These are phyloP conservation scores for Lacanobia oleracea DNA, from an alignment of 2,888 invertebrate genomes.

Conservation along the genomic window DNA sequence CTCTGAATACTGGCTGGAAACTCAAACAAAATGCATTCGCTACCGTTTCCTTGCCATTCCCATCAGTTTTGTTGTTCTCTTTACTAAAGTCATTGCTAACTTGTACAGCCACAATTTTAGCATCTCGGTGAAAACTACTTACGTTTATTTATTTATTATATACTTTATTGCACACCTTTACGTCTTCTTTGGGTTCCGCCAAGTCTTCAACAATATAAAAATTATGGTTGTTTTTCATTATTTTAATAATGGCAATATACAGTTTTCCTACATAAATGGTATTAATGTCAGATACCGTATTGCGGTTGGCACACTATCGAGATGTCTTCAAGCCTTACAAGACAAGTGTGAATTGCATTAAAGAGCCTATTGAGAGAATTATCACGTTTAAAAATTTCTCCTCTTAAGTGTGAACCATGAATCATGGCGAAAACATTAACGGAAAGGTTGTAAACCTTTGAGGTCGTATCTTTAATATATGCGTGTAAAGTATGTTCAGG, in stretches of 20 bases:
- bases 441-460: conserved; percentile 37
- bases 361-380: conserved; percentile 36
- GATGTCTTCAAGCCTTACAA: conserved; percentile 39
- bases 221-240: conserved; percentile 7
- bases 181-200: neutral
- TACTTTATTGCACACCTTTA: too few species aligned
- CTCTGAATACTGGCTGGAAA: neutral
- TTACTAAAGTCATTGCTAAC: neutral
- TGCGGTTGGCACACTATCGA: conserved; percentile 52
- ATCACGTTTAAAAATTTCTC: conserved; percentile 43
- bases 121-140: neutral
- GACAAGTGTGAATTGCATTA: conserved; percentile 57
- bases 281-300: conserved; percentile 42
- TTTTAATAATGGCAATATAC: conserved; percentile 39
- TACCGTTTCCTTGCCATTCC: conserved; percentile 5
- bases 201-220: neutral
- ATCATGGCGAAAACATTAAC: conserved; percentile 50
- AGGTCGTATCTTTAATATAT: conserved; percentile 13
- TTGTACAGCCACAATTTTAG: neutral
- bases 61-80: conserved; percentile 4
- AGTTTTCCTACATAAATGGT: conserved; percentile 46
- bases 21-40: conserved; percentile 9
- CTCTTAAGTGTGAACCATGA: conserved; percentile 53
- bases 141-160: too few species aligned
- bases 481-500: conserved; percentile 4